Evolutionary conservation across 2,888 invertebrate species (phyloP).

Genomic region (Metacarcinus magister): DNA sequence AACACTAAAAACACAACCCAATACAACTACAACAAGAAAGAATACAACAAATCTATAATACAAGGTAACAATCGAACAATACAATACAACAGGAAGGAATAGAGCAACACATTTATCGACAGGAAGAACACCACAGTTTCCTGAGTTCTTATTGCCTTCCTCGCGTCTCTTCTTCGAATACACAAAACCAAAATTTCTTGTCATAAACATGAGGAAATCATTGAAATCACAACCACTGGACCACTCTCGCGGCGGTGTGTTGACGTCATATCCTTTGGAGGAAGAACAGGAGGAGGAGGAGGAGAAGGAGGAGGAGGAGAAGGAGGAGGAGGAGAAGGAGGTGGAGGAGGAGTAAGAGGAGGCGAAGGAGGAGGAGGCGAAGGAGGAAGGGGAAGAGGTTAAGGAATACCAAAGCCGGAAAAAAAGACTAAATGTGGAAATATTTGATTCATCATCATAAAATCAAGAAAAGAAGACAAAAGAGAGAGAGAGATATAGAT

Average conservation of each 20-base stretch:
- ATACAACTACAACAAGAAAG: neutral
- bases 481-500: too few relatives aligned
- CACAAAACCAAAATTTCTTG: neutral
- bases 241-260: neutral
- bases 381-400: neutral
- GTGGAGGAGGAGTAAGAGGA: too few relatives aligned
- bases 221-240: slow-evolving; percentile 12
- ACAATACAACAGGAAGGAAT: too few relatives aligned
- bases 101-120: neutral
- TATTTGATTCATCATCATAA: neutral
- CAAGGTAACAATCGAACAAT: too few relatives aligned
- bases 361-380: too few relatives aligned
- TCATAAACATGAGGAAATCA: neutral
- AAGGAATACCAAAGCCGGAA: neutral
- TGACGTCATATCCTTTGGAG: neutral
- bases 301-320: slow-evolving; percentile 30
- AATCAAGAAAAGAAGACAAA: neutral
- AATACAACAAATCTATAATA: neutral
- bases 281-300: neutral
- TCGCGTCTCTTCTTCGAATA: neutral
- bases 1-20: neutral
- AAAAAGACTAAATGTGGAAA: neutral
- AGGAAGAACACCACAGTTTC: neutral
- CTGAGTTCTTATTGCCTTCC: neutral
- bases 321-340: neutral